phyloP scores from a whole-genome alignment of 2,113 vertebrate species.

The Prinia subflava region DNA sequence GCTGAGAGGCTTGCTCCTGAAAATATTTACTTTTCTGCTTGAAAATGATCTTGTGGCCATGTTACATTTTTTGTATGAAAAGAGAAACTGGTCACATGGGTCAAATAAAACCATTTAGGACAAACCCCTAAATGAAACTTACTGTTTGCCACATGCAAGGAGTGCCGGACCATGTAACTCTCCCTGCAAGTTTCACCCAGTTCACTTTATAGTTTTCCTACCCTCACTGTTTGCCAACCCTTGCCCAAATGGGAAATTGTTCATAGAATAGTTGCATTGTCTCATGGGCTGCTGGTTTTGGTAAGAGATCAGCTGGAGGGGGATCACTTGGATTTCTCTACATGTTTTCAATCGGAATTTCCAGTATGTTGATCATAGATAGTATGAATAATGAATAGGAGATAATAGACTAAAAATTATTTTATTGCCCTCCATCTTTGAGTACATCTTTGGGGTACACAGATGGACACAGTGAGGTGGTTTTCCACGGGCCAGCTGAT shows the following conservation, averaged over 20 bases:
- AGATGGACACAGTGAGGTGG: neutral
- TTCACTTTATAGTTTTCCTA: neutral
- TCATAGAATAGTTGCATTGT: neutral
- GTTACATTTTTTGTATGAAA: neutral
- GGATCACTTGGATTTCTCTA: neutral
- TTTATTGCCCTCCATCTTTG: neutral
- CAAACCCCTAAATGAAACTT: neutral
- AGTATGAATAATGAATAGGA: neutral
- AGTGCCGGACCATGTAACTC: neutral
- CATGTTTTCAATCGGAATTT: neutral
- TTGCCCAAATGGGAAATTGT: neutral
- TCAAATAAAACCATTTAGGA: neutral
- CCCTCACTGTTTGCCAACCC: neutral
- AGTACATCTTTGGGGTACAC: neutral
- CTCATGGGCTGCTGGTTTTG: neutral
- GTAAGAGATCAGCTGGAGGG: neutral
- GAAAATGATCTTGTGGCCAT: neutral
- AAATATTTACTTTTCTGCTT: neutral
- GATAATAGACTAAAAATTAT: neutral
- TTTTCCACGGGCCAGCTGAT: neutral
- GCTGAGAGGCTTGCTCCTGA: neutral
- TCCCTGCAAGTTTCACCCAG: neutral
- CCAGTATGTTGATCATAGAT: neutral
- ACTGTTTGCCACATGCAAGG: neutral
- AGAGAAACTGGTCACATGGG: neutral